These are phyloP conservation scores for Notiomystis cincta DNA, from an alignment of 2,113 vertebrate genomes.

Conservation along the genomic window DNA sequence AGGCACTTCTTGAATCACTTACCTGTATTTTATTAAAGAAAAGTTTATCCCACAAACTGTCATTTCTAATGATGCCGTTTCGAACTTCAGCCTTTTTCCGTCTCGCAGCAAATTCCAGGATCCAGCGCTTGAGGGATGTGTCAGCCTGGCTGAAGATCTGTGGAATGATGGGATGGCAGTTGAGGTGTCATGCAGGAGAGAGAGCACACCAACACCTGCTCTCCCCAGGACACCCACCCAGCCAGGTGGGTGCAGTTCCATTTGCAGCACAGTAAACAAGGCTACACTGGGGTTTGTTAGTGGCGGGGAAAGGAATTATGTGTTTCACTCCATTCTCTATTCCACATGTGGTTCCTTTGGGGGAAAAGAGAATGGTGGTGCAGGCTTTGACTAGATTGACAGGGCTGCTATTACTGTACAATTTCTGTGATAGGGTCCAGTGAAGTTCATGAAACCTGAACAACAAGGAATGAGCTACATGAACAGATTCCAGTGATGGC, in stretches of 20 bases:
- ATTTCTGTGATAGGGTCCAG: background rate
- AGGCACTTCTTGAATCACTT: background rate
- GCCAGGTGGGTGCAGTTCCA: background rate
- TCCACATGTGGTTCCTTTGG: background rate
- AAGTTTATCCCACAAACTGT: constrained; percentile 81
- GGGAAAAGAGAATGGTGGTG: background rate
- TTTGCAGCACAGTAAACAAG: background rate
- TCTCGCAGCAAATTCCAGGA: constrained; percentile 77
- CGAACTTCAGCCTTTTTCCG: constrained; percentile 79
- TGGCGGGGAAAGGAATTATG: background rate
- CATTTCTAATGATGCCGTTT: constrained; percentile 77
- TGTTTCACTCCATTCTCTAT: accelerated
- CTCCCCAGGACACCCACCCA: accelerated
- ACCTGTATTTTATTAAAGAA: constrained; percentile 84
- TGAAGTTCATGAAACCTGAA: background rate
- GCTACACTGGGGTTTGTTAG: background rate
- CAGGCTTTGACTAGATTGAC: background rate
- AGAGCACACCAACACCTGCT: background rate
- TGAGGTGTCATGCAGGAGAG: background rate
- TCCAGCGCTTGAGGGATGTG: constrained; percentile 77
- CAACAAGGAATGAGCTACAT: background rate
- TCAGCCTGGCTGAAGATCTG: constrained; percentile 83
- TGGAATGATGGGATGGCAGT: background rate
- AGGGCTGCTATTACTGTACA: background rate
- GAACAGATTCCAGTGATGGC: background rate